These are phyloP conservation scores for Mobula birostris DNA, from an alignment of 2,113 vertebrate genomes.

Conservation along the genomic window DNA sequence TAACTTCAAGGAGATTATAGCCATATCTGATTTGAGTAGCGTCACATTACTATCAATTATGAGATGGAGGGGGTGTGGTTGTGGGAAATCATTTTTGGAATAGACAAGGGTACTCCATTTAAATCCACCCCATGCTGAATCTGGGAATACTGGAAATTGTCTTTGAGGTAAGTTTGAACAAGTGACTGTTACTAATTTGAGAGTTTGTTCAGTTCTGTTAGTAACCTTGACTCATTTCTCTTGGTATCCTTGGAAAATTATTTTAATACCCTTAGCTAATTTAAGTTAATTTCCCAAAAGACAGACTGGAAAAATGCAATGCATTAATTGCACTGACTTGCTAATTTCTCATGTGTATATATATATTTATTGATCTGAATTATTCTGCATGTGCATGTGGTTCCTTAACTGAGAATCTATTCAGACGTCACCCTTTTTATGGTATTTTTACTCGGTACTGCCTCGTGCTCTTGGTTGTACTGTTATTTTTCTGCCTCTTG, in stretches of 20 bases:
- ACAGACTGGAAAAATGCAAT: background rate
- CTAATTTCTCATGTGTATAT: background rate
- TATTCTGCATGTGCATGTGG: background rate
- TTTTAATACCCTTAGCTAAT: background rate
- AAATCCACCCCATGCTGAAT: background rate
- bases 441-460: conserved; percentile 93
- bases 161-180: background rate
- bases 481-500: conserved; percentile 72
- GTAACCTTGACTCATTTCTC: background rate
- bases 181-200: background rate
- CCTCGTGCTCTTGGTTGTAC: conserved; percentile 81
- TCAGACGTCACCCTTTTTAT: conserved; percentile 80
- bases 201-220: background rate
- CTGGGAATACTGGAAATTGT: background rate
- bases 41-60: background rate
- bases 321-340: background rate
- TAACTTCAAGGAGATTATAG: background rate
- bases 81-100: background rate
- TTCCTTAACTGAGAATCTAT: conserved; percentile 64
- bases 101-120: background rate
- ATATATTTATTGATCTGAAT: background rate
- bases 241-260: no score
- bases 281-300: background rate
- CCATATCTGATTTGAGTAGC: background rate
- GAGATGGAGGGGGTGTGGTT: no score